These are phyloP conservation scores for Cephalophus harveyi DNA, from an alignment of 2,113 vertebrate species.

Conservation along the genomic window DNA sequence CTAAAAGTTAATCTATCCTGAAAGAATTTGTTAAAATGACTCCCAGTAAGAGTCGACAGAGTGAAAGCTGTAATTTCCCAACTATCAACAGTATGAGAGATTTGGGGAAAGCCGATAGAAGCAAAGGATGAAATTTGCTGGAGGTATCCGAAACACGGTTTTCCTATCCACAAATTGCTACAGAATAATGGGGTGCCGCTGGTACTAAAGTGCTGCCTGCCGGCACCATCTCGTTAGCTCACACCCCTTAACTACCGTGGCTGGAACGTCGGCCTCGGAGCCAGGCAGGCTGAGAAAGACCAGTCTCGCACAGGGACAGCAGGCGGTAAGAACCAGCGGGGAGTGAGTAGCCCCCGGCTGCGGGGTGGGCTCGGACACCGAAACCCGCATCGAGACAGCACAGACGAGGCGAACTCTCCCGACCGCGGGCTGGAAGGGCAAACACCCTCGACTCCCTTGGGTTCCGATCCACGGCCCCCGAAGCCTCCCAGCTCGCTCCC, in stretches of 20 bases:
- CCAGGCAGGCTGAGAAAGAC: not conserved
- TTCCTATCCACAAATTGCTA: slow-evolving; percentile 3
- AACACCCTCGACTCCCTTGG: not conserved
- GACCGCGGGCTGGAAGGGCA: not conserved
- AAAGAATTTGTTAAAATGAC: slow-evolving; percentile 52
- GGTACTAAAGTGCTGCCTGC: not conserved
- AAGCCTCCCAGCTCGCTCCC: not conserved
- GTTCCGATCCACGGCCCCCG: not conserved
- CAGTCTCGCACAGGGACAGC: not conserved
- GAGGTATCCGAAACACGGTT: not conserved
- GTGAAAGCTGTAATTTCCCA: slow-evolving; percentile 47
- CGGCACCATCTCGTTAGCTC: not conserved
- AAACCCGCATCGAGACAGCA: not conserved
- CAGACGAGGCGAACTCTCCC: not conserved
- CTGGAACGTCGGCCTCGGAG: not conserved
- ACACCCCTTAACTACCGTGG: not conserved
- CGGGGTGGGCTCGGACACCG: not conserved
- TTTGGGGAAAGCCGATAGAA: not conserved
- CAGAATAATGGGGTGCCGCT: not conserved
- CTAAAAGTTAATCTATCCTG: slow-evolving; percentile 42
- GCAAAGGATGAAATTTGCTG: not conserved
- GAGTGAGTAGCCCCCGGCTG: not conserved
- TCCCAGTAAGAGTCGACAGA: not conserved
- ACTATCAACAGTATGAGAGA: not conserved
- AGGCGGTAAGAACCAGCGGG: not conserved